These are phyloP conservation scores for Ctenoplectra terminalis DNA, from an alignment of 1,140 invertebrate genomes.

Conservation along the genomic window DNA sequence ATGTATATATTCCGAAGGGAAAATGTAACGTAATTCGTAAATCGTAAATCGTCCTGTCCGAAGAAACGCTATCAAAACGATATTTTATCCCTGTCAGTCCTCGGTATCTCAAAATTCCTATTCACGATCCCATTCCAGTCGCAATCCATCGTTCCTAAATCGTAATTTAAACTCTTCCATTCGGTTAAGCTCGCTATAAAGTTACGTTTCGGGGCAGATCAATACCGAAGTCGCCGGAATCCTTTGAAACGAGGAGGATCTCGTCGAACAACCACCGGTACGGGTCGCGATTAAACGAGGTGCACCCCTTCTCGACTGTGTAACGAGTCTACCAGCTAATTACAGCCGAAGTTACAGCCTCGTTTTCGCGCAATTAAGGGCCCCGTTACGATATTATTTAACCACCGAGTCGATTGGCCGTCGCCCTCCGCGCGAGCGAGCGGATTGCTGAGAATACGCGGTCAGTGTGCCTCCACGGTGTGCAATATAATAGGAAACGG, in stretches of 20 bases:
- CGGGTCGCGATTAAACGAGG: not conserved
- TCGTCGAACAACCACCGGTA: not conserved
- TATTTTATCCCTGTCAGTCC: not conserved
- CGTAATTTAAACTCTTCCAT: slow-evolving; percentile 13
- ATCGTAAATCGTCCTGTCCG: too few relatives aligned
- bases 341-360: slow-evolving; percentile 23
- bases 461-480: slow-evolving; percentile 14
- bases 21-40: too few relatives aligned
- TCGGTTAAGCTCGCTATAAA: slow-evolving; percentile 5
- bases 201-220: not conserved
- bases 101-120: not conserved
- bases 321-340: slow-evolving; percentile 15
- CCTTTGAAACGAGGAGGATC: not conserved
- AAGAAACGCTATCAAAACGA: too few relatives aligned
- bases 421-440: not conserved
- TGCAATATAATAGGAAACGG: slow-evolving; percentile 64
- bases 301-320: not conserved
- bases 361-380: slow-evolving; percentile 39
- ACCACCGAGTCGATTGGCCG: slow-evolving; percentile 3
- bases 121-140: not conserved
- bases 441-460: not conserved
- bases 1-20: too few relatives aligned
- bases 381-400: slow-evolving; percentile 23
- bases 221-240: not conserved
- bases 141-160: not conserved